Percentiles rank a stretch among this genome's conserved stretches.
Conservation (phyloP, 2,888 invertebrate species). For the Polyommatus icarus region DNA sequence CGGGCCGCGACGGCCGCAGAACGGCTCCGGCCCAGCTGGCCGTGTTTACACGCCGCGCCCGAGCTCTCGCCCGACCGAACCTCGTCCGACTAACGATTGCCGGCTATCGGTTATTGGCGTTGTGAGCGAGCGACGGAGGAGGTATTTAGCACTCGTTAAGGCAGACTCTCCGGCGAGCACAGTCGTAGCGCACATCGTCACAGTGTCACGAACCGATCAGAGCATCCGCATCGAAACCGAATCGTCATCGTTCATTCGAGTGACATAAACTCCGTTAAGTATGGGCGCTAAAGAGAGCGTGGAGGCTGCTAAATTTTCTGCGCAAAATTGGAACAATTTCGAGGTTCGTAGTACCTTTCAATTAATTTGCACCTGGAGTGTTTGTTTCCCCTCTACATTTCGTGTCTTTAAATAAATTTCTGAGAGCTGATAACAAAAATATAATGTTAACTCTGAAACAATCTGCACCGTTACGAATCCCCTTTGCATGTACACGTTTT, state of each 20-base stretch:
- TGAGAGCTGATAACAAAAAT: slow-evolving; percentile 45
- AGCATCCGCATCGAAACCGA: slow-evolving; percentile 71
- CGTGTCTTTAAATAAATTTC: slow-evolving; percentile 65
- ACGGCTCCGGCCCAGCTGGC: slow-evolving; percentile 60
- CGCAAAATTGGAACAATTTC: slow-evolving; percentile 90
- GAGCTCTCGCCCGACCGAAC: slow-evolving; percentile 59
- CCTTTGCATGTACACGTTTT: slow-evolving; percentile 65
- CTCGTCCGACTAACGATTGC: slow-evolving; percentile 74
- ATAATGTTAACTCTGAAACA: slow-evolving; percentile 52
- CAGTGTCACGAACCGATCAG: slow-evolving; percentile 70
- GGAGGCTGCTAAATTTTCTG: slow-evolving; percentile 89
- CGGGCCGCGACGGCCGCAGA: slow-evolving; percentile 46
- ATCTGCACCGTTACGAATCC: slow-evolving; percentile 64
- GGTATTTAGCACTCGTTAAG: slow-evolving; percentile 74
- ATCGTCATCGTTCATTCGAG: slow-evolving; percentile 74
- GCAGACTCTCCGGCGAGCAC: slow-evolving; percentile 65
- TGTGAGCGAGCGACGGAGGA: slow-evolving; percentile 69
- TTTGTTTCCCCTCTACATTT: slow-evolving; percentile 69
- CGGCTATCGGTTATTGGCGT: slow-evolving; percentile 75
- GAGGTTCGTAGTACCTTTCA: slow-evolving; percentile 84
- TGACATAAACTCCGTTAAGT: slow-evolving; percentile 76
- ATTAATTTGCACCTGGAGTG: slow-evolving; percentile 79
- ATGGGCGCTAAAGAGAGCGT: slow-evolving; percentile 92
- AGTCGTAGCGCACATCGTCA: slow-evolving; percentile 67
- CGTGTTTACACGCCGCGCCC: slow-evolving; percentile 70